Evolutionary conservation across 2,797 vertebrate species (phyloP).

Genomic region (Paramormyrops hopkinsi): DNA sequence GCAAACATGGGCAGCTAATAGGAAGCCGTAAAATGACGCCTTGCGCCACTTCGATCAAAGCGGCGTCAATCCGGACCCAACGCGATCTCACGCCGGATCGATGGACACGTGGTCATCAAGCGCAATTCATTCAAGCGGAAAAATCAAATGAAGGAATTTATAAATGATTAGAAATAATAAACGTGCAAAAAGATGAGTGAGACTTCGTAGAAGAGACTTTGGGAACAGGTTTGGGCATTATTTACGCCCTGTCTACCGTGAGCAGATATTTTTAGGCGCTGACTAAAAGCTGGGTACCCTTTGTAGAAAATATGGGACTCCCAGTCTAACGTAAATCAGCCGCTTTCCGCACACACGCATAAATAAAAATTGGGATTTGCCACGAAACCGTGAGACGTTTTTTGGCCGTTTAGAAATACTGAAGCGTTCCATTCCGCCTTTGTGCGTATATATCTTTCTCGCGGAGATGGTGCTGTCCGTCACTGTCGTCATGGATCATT

Average conservation of each 20-base stretch:
- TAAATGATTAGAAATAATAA: constrained; percentile 23
- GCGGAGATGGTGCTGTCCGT: background rate
- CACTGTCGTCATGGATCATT: background rate
- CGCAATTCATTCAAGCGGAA: background rate
- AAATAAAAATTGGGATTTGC: background rate
- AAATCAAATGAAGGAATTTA: background rate
- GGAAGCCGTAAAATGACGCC: background rate
- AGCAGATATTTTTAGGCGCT: constrained; percentile 62
- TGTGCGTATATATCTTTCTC: background rate
- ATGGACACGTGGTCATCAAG: background rate
- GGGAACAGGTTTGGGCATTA: constrained; percentile 51
- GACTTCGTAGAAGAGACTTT: background rate
- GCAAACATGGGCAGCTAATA: background rate
- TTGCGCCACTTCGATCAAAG: background rate
- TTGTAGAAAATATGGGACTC: background rate
- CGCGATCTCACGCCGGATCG: background rate
- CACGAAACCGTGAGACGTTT: background rate
- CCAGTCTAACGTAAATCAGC: background rate
- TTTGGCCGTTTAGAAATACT: background rate
- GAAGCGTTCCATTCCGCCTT: background rate
- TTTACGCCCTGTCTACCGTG: constrained; percentile 55
- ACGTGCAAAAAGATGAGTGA: constrained; percentile 34
- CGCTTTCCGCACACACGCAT: background rate
- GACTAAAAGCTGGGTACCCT: constrained; percentile 26
- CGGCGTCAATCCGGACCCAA: background rate